Evolutionary conservation across 1,140 invertebrate genomes (phyloP).

Genomic region (Pseudoatta argentina): DNA sequence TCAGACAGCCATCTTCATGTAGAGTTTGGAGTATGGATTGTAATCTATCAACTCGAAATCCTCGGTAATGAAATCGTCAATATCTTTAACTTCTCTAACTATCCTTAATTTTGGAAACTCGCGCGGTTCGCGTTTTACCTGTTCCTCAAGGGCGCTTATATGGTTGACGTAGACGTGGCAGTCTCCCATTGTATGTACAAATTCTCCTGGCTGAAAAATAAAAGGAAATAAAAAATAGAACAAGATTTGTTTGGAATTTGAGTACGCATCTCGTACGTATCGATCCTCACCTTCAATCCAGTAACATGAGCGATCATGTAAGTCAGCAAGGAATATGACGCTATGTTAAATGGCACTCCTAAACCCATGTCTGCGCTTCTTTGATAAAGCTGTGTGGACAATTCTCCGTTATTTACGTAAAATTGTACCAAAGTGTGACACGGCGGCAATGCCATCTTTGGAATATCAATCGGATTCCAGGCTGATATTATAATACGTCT

Average conservation of each 20-base stretch:
- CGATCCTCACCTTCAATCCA: conserved; percentile 89
- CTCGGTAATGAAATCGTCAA: conserved; percentile 96
- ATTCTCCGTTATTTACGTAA: conserved; percentile 93
- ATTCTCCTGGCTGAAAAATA: conserved; percentile 94
- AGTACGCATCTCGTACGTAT: conserved; percentile 10
- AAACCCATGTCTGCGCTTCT: conserved; percentile 99
- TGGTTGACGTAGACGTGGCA: conserved; percentile 99
- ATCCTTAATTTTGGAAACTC: conserved; percentile 95
- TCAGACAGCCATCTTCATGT: conserved; percentile 99
- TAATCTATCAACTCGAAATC: conserved; percentile 96
- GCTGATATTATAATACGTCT: conserved; percentile 97
- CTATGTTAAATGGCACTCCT: conserved; percentile 99
- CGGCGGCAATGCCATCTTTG: conserved; percentile 98
- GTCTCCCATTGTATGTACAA: conserved; percentile 98
- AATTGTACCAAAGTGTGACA: conserved; percentile 99
- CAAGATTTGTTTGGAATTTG: conserved; percentile 28
- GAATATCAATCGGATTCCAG: conserved; percentile 97
- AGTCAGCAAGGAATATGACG: conserved; percentile 97
- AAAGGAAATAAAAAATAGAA: conserved; percentile 57
- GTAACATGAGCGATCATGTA: conserved; percentile 99
- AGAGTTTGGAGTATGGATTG: conserved; percentile 95
- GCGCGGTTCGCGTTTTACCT: conserved; percentile 93
- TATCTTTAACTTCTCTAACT: conserved; percentile 90
- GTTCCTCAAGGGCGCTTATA: conserved; percentile 93
- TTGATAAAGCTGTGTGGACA: conserved; percentile 98